Evolutionary conservation across 2,888 invertebrate genomes (phyloP).

Genomic region (Drosophila recens): DNA sequence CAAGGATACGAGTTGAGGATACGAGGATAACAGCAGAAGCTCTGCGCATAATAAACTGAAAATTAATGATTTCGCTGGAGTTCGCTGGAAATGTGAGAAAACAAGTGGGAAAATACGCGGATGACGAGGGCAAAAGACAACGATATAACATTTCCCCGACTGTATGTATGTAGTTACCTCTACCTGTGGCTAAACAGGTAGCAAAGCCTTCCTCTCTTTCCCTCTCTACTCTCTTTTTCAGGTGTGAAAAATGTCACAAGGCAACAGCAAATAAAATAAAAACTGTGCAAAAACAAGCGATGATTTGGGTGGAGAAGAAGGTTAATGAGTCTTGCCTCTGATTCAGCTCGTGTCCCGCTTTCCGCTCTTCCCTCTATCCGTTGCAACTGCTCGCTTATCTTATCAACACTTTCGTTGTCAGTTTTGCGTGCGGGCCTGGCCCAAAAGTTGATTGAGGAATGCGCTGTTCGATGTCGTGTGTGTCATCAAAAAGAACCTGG

Average conservation of each 20-base stretch:
- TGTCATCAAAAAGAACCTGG: slow-evolving; percentile 49
- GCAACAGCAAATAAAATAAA: slow-evolving; percentile 22
- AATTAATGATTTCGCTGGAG: slow-evolving; percentile 51
- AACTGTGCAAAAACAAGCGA: slow-evolving; percentile 16
- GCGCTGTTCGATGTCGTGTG: slow-evolving; percentile 35
- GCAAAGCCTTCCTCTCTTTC: slow-evolving; percentile 2
- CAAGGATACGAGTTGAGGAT: slow-evolving; percentile 9
- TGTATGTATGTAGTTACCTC: slow-evolving; percentile 4
- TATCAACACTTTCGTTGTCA: slow-evolving; percentile 61
- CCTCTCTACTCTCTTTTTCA: not conserved
- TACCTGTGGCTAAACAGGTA: slow-evolving; percentile 38
- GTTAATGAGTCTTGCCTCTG: slow-evolving; percentile 54
- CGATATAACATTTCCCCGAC: not conserved
- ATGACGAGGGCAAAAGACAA: slow-evolving; percentile 26
- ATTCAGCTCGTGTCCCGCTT: slow-evolving; percentile 37
- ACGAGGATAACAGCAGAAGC: slow-evolving; percentile 28
- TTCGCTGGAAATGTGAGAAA: slow-evolving; percentile 36
- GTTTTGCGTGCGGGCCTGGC: slow-evolving; percentile 51
- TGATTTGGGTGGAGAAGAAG: slow-evolving; percentile 9
- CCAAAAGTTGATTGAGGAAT: slow-evolving; percentile 54
- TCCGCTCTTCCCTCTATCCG: not conserved
- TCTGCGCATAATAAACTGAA: slow-evolving; percentile 53
- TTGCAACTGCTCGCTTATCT: slow-evolving; percentile 43
- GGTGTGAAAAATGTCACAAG: slow-evolving; percentile 53
- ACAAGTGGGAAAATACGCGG: slow-evolving; percentile 55